phyloP scores from a whole-genome alignment of 2,797 vertebrate genomes.

The Phataginus tricuspis region DNA sequence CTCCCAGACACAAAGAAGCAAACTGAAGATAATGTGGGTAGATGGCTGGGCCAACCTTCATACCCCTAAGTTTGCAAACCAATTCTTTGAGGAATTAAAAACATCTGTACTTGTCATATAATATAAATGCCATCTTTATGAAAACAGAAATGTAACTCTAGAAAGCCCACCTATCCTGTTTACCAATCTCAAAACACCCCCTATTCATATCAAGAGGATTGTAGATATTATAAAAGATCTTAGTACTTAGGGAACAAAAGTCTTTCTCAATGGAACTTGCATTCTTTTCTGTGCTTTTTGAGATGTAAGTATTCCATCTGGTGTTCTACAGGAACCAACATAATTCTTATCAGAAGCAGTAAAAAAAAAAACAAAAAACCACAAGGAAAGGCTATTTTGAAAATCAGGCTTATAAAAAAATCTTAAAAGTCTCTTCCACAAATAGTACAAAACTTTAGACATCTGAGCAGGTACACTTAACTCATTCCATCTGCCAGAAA shows the following conservation, averaged over 20 bases:
- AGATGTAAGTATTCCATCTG: background rate
- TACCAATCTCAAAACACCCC: background rate
- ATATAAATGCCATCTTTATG: background rate
- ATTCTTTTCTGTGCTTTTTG: background rate
- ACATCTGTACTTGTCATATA: background rate
- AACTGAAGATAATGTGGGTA: background rate
- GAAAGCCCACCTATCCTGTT: background rate
- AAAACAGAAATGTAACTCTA: background rate
- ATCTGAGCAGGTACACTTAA: background rate
- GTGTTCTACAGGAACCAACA: background rate
- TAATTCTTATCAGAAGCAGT: background rate
- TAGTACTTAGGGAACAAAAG: background rate
- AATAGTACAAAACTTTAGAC: background rate
- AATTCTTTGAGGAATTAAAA: background rate
- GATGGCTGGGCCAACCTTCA: background rate
- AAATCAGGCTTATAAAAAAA: background rate
- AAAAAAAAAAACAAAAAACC: background rate
- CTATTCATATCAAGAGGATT: background rate
- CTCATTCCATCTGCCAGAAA: background rate
- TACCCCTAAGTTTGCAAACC: background rate
- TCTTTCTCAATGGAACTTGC: background rate
- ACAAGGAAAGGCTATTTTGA: background rate
- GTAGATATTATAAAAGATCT: background rate
- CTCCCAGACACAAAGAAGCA: background rate
- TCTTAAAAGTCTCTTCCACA: background rate